Percentiles rank a stretch among this genome's conserved stretches.
These are phyloP conservation scores for Molossus molossus DNA, from an alignment of 2,797 vertebrate genomes.

Conservation along the genomic window DNA sequence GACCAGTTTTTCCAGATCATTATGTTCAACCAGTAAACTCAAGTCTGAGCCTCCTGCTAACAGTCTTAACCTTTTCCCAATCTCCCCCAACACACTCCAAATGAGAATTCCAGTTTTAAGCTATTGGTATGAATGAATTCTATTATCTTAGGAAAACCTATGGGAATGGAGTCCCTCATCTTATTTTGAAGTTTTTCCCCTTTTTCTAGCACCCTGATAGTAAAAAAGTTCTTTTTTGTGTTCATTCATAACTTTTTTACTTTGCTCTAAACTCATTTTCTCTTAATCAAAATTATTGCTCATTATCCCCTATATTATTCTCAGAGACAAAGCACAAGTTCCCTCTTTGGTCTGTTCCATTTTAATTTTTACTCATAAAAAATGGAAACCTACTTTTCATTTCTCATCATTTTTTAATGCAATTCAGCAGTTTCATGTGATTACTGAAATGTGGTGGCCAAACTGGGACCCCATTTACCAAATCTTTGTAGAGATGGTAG, in stretches of 20 bases:
- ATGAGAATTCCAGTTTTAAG: conserved; percentile 1
- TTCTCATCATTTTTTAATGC: conserved; percentile 79
- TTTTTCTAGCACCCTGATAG: neutral
- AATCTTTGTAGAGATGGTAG: conserved; percentile 71
- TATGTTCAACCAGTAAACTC: neutral
- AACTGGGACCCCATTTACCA: conserved; percentile 71
- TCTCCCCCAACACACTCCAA: neutral
- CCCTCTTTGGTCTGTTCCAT: conserved; percentile 69
- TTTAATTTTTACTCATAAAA: conserved; percentile 77
- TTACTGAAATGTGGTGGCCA: conserved; percentile 71
- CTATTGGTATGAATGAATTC: neutral
- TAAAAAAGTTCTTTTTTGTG: conserved; percentile 3
- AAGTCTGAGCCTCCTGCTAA: neutral
- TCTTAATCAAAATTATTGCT: conserved; percentile 63
- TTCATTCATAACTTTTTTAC: neutral
- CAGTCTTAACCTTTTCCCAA: neutral
- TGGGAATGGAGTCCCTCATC: neutral
- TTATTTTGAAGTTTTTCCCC: conserved; percentile 31
- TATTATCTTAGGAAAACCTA: conserved; percentile 14
- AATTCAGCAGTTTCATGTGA: conserved; percentile 74
- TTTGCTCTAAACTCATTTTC: conserved; percentile 67
- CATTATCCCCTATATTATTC: conserved; percentile 71
- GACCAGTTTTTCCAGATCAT: conserved; percentile 42
- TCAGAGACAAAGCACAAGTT: conserved; percentile 67
- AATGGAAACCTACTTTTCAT: conserved; percentile 74